These are phyloP conservation scores for Pollenia angustigena DNA, from an alignment of 2,888 invertebrate species.

Conservation along the genomic window DNA sequence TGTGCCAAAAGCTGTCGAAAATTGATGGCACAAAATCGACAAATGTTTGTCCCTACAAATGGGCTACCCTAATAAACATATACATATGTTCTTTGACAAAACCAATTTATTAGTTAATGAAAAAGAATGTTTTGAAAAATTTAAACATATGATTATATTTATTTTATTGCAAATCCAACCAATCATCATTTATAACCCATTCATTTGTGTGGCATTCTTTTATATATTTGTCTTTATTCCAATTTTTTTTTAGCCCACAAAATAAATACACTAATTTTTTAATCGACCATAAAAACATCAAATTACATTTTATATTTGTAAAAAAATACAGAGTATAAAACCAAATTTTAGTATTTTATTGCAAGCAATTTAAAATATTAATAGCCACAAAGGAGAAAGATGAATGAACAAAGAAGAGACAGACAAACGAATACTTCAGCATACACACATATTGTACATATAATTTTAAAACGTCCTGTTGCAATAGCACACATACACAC, in stretches of 20 bases:
- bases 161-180: constrained; percentile 54
- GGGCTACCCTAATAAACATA: not conserved
- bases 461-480: not conserved
- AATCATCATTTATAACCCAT: constrained; percentile 59
- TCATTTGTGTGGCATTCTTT: constrained; percentile 20
- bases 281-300: constrained; percentile 82
- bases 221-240: not conserved
- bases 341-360: constrained; percentile 80
- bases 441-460: not conserved
- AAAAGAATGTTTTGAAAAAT: constrained; percentile 20
- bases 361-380: constrained; percentile 80
- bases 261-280: constrained; percentile 74
- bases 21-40: not conserved
- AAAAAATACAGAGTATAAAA: constrained; percentile 50
- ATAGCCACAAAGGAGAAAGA: constrained; percentile 75
- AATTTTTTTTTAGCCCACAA: constrained; percentile 59
- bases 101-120: constrained; percentile 12
- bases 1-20: too few species aligned
- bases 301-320: constrained; percentile 75
- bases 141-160: constrained; percentile 52
- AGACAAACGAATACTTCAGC: constrained; percentile 65
- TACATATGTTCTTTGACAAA: not conserved
- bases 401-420: constrained; percentile 46
- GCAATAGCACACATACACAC: constrained; percentile 6
- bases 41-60: too few species aligned